phyloP scores from a whole-genome alignment of 2,113 vertebrate genomes.

The Tonatia bakeri region DNA sequence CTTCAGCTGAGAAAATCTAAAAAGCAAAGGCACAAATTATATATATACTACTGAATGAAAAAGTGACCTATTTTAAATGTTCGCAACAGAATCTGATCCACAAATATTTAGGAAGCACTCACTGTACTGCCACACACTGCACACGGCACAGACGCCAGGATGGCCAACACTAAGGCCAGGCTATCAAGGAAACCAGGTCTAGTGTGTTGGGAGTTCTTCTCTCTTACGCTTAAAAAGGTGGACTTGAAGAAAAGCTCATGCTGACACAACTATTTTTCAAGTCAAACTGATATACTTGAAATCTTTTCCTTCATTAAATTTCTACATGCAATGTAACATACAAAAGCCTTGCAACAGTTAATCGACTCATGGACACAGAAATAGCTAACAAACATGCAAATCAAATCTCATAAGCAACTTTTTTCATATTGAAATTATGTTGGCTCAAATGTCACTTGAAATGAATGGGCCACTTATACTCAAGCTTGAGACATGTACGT shows the following conservation, averaged over 20 bases:
- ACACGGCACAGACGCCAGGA: neutral
- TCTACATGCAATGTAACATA: neutral
- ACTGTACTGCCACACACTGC: neutral
- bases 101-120: neutral
- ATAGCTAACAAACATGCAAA: neutral
- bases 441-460: conserved; percentile 22
- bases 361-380: conserved; percentile 14
- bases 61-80: conserved; percentile 9
- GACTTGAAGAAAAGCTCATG: neutral
- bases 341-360: conserved; percentile 1
- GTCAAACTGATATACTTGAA: neutral
- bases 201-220: neutral
- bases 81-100: neutral
- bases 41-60: neutral
- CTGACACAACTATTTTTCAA: neutral
- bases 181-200: neutral
- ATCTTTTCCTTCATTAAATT: conserved; percentile 29
- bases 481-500: neutral
- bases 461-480: neutral
- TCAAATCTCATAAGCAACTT: conserved; percentile 12
- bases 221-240: neutral
- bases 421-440: conserved; percentile 12
- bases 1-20: conserved; percentile 95
- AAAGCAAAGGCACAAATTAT: conserved; percentile 61
- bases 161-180: neutral